Evolutionary conservation across 2,113 vertebrate species (phyloP).

Genomic region (Ardeotis arabs): DNA sequence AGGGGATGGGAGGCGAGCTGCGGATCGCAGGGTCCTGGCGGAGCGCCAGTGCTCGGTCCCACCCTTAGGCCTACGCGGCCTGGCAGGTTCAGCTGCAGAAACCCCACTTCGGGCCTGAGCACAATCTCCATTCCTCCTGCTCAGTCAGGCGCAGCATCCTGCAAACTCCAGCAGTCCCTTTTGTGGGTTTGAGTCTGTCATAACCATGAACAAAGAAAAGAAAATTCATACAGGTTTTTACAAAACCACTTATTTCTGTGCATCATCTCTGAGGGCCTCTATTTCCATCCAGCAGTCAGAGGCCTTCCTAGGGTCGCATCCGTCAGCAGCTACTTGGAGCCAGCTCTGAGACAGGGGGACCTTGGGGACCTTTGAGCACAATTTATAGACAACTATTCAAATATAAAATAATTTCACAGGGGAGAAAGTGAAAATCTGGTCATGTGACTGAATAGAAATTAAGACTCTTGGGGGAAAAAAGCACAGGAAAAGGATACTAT

Average conservation of each 20-base stretch:
- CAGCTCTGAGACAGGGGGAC: background rate
- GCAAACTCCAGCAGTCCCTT: background rate
- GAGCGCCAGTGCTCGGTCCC: background rate
- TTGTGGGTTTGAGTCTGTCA: background rate
- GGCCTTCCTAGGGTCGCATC: background rate
- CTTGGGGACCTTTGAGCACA: background rate
- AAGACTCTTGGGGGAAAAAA: background rate
- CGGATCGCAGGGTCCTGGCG: too few relatives aligned
- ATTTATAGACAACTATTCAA: background rate
- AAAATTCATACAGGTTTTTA: background rate
- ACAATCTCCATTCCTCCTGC: background rate
- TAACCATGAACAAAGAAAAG: background rate
- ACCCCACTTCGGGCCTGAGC: background rate
- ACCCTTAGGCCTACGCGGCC: background rate
- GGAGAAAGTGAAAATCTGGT: background rate
- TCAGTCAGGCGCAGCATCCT: conserved; percentile 7
- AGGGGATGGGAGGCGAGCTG: background rate
- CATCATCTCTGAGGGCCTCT: background rate
- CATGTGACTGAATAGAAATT: background rate
- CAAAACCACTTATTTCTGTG: background rate
- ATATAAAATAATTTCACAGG: background rate
- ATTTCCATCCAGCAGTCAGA: background rate
- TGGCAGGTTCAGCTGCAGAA: background rate
- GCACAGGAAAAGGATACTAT: background rate
- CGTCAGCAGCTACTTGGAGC: background rate